Evolutionary conservation across 1,140 invertebrate genomes (phyloP), one percentile per base, ranked within the genome.

Genomic region (Ptiloglossa arizonensis): DNA sequence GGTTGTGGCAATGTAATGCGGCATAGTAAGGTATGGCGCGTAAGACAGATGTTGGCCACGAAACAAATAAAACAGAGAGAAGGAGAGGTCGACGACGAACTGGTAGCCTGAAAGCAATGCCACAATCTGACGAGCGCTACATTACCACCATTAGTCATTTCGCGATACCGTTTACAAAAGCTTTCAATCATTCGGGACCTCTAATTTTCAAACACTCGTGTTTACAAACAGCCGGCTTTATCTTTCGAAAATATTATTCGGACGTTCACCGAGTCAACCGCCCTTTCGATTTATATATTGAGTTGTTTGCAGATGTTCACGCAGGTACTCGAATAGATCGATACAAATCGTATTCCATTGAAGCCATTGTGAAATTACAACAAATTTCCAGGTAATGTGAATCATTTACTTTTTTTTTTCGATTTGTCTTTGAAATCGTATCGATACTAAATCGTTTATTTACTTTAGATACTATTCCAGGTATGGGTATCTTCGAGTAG

Each of bases 11-110:
- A 72, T 80, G 77, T 79, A 76, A 83, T 56, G 78, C 56, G 63
- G 60, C 54, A 74, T 63, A 78, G 52, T 59, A 59, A 59, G 73
- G 71, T 54, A 72, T 46, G 60, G 72, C 57, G 77, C 79, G 82
- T 84, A 81, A 84, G 86, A 88, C 87, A 88, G 86, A 88, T 88
- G 87, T 88, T 86, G 84, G 70, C 38, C 68, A 60, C 63, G 70
- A 76, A 82, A 68, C 71, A 81, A 88, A 88, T 79, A 86, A 82
- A 88, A 80, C 24, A 48, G 62, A 66, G 75, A 67, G 60, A 50
- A 68, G 68, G 74, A 64, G 60, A 82, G 24, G 56, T 63, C 59
- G 68, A 70, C 48, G 68, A 32, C 48, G 66, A 83, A 59, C 57
- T 71, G 81, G 69, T 85, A 77, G 66, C 70, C 13, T 27, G 68